Percentiles rank a stretch among this genome's conserved stretches.
Conservation (phyloP, 1,140 invertebrate species). For the Chrysomallon squamiferum region DNA sequence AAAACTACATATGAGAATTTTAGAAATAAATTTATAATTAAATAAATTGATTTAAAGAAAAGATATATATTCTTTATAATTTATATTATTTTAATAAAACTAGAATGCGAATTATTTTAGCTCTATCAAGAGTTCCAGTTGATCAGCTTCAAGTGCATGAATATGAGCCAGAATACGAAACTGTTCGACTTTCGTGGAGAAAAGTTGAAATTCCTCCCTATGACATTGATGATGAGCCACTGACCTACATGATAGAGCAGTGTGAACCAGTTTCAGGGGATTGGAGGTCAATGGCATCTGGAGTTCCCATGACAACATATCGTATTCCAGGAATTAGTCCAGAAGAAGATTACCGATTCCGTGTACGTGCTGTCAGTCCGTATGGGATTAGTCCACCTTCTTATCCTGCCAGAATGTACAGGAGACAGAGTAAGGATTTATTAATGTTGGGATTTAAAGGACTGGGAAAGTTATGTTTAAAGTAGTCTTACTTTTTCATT, state of each 20-base stretch:
- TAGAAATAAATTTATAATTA: too few species aligned
- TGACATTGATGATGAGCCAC: conserved; percentile 42
- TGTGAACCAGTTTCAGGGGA: conserved; percentile 43
- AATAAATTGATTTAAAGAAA: too few species aligned
- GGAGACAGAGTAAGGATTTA: conserved; percentile 25
- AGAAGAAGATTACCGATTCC: conserved; percentile 86
- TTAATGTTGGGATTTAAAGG: too few species aligned
- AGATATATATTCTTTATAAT: too few species aligned
- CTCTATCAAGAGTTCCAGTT: conserved; percentile 38
- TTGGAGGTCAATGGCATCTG: conserved; percentile 48
- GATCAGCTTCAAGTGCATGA: conserved; percentile 45
- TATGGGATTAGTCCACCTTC: conserved; percentile 92
- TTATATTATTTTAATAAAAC: too few species aligned
- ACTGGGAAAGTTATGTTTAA: too few species aligned
- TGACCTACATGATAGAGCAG: conserved; percentile 55
- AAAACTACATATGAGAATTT: too few species aligned
- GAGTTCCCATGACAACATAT: conserved; percentile 49
- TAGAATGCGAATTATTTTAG: too few species aligned
- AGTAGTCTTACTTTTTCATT: too few species aligned
- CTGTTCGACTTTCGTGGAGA: conserved; percentile 46
- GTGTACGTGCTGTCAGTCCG: conserved; percentile 95
- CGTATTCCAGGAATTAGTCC: conserved; percentile 46
- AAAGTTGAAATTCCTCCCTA: conserved; percentile 50
- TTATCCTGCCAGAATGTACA: conserved; percentile 29
- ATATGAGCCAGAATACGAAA: conserved; percentile 43